phyloP scores from a whole-genome alignment of 2,797 vertebrate genomes.

The Sebastes paucispinis region DNA sequence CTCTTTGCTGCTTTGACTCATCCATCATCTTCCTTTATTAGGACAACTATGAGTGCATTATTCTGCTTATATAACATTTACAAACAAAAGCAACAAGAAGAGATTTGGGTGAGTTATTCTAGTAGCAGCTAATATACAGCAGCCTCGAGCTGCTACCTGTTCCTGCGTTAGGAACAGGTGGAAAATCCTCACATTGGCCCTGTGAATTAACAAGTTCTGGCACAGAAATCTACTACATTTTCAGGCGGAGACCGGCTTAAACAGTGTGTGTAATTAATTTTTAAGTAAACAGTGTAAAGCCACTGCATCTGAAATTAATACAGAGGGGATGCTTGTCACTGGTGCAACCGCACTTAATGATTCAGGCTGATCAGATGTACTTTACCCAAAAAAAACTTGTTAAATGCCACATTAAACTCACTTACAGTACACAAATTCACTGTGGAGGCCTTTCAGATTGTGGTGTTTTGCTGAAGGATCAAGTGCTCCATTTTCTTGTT shows the following conservation, averaged over 20 bases:
- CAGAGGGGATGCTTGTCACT: not conserved
- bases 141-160: not conserved
- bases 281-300: slow-evolving; percentile 5
- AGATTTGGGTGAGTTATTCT: not conserved
- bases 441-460: not conserved
- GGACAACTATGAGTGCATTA: not conserved
- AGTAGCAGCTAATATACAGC: not conserved
- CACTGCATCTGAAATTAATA: not conserved
- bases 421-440: not conserved
- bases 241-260: not conserved
- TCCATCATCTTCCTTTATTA: not conserved
- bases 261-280: not conserved
- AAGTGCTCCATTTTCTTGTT: not conserved
- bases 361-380: not conserved
- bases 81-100: not conserved
- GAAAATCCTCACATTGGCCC: not conserved
- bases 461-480: not conserved
- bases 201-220: not conserved
- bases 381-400: not conserved
- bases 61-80: not conserved
- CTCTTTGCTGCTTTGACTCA: not conserved
- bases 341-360: not conserved
- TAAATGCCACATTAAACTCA: not conserved
- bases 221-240: not conserved
- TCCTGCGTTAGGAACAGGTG: not conserved